Percentiles rank a stretch among this genome's conserved stretches.
Evolutionary conservation across 2,888 invertebrate species (phyloP).

Genomic region (Cerastis rubricosa): DNA sequence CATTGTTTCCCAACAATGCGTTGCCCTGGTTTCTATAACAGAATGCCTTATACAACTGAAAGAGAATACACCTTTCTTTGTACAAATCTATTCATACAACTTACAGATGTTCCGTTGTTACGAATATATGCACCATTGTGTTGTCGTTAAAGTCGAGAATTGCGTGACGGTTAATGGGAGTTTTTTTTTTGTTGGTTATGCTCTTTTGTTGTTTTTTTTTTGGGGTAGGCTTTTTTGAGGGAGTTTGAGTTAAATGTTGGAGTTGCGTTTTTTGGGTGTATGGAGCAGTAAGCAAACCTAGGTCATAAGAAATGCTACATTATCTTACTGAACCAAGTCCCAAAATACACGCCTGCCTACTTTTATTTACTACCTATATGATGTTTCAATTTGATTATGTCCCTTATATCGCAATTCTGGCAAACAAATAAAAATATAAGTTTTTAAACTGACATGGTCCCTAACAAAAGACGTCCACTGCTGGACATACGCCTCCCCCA

Average conservation of each 20-base stretch:
- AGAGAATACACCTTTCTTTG: slow-evolving; percentile 56
- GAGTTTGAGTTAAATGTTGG: neutral
- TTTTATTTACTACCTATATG: too few species aligned
- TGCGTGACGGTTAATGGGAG: slow-evolving; percentile 65
- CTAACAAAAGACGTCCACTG: too few species aligned
- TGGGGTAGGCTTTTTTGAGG: slow-evolving; percentile 8
- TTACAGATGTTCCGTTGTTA: slow-evolving; percentile 60
- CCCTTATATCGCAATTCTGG: too few species aligned
- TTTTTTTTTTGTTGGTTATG: slow-evolving; percentile 45
- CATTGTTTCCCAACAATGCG: slow-evolving; percentile 65
- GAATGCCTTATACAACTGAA: slow-evolving; percentile 62
- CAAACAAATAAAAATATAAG: neutral
- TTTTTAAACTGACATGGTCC: too few species aligned
- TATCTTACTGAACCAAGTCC: neutral
- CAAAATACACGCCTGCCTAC: too few species aligned
- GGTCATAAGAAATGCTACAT: neutral
- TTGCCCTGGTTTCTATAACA: slow-evolving; percentile 56
- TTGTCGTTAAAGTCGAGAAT: slow-evolving; percentile 58
- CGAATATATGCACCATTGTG: slow-evolving; percentile 65
- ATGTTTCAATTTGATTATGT: too few species aligned
- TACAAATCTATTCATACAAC: slow-evolving; percentile 64
- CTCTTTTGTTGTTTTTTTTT: slow-evolving; percentile 45
- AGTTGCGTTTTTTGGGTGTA: neutral
- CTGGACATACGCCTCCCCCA: too few species aligned
- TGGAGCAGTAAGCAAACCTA: too few species aligned